Conservation (phyloP, 2,888 invertebrate genomes). For the Epistrophe eligans region DNA sequence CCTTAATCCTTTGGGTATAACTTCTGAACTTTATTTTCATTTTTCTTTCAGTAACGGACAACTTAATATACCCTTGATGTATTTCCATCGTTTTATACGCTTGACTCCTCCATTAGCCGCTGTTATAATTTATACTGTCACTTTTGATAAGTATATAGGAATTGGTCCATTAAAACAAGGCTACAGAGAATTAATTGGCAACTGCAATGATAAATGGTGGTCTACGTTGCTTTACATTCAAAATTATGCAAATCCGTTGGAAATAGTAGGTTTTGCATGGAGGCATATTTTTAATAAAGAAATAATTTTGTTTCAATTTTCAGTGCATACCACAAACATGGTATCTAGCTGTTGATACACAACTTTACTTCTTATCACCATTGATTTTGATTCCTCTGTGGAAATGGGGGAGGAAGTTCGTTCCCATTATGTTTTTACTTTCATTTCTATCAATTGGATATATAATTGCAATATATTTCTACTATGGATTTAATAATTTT, state of each 20-base stretch:
- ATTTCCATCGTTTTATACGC: conserved; percentile 84
- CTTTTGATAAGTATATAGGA: conserved; percentile 84
- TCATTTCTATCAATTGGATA: conserved; percentile 80
- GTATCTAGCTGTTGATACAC: conserved; percentile 86
- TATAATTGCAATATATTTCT: conserved; percentile 80
- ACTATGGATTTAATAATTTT: conserved; percentile 80
- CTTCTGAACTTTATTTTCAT: background rate
- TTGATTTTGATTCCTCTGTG: conserved; percentile 85
- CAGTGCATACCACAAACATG: conserved; percentile 86
- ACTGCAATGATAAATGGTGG: conserved; percentile 84
- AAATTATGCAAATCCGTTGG: conserved; percentile 83
- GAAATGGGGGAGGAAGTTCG: conserved; percentile 82
- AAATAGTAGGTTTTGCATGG: conserved; percentile 78
- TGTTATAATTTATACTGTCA: conserved; percentile 84
- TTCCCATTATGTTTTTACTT: conserved; percentile 79
- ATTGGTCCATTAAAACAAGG: conserved; percentile 85
- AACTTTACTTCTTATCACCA: conserved; percentile 86
- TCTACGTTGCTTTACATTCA: conserved; percentile 84
- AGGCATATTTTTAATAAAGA: background rate
- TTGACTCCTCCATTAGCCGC: conserved; percentile 85
- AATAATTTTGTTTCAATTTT: background rate
- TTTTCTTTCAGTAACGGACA: conserved; percentile 79
- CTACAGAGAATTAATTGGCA: conserved; percentile 78
- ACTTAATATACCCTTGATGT: conserved; percentile 82
- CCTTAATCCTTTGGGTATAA: background rate